Evolutionary conservation across 2,113 vertebrate species (phyloP).

Genomic region (Psittacula cyanocephala): DNA sequence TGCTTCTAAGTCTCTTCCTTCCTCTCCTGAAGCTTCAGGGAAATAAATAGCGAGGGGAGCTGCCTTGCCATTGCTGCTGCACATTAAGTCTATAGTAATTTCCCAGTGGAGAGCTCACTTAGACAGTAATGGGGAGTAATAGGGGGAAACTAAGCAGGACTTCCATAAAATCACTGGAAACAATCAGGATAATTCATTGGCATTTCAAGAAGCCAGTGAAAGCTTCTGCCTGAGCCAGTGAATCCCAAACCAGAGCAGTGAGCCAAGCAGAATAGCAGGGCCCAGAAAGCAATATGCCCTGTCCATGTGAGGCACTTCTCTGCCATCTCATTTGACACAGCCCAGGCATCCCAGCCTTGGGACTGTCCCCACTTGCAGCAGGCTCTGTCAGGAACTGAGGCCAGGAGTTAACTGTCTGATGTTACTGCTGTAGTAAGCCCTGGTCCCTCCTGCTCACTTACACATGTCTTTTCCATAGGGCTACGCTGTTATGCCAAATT

Average conservation of each 20-base stretch:
- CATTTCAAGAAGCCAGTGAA: constrained; percentile 15
- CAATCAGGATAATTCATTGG: constrained; percentile 30
- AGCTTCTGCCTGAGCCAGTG: neutral
- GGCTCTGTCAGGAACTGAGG: neutral
- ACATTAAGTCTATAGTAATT: constrained; percentile 45
- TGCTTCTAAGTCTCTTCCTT: neutral
- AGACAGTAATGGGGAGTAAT: constrained; percentile 59
- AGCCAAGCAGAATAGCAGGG: neutral
- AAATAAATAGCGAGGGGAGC: constrained; percentile 37
- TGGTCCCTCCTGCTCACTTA: neutral
- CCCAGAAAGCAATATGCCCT: neutral
- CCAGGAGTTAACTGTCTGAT: neutral
- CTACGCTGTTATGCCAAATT: constrained; percentile 96
- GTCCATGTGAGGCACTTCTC: neutral
- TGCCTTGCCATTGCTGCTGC: constrained; percentile 17
- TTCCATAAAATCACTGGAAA: constrained; percentile 49
- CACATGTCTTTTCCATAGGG: constrained; percentile 66
- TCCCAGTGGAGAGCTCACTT: constrained; percentile 51
- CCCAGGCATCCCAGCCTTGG: neutral
- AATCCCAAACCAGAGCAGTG: neutral
- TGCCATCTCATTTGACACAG: neutral
- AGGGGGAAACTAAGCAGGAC: constrained; percentile 10
- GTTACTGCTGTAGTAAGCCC: neutral
- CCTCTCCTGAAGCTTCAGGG: constrained; percentile 5
- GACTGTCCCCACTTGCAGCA: neutral